Conservation (phyloP, 2,797 vertebrate species). For the Gallinago stenura region DNA sequence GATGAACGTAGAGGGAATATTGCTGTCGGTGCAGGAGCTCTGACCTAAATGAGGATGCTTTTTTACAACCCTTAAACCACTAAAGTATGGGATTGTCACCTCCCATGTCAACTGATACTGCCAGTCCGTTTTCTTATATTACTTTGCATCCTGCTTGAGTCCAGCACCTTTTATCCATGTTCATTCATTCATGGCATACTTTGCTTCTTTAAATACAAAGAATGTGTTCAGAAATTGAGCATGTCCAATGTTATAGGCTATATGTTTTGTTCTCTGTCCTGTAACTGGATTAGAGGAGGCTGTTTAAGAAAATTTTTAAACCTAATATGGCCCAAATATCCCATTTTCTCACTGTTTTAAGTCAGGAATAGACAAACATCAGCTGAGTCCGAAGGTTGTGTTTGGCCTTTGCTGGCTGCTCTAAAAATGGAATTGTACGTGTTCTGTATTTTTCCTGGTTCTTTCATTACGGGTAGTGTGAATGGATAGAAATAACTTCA, state of each 20-base stretch:
- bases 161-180: neutral
- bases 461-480: neutral
- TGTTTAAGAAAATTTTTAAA: neutral
- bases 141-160: neutral
- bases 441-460: neutral
- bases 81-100: neutral
- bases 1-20: neutral
- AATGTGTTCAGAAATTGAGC: neutral
- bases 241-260: neutral
- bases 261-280: neutral
- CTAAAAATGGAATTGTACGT: neutral
- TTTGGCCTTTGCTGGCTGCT: neutral
- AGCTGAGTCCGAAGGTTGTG: neutral
- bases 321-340: neutral
- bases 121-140: neutral
- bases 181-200: neutral
- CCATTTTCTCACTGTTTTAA: neutral
- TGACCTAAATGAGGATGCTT: neutral
- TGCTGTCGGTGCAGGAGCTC: accelerated
- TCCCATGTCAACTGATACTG: neutral
- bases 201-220: neutral
- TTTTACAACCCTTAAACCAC: neutral
- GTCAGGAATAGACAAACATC: neutral
- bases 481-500: neutral
- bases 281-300: neutral